Percentiles rank a stretch among this genome's conserved stretches.
These are phyloP conservation scores for Elgaria multicarinata DNA, from an alignment of 2,113 vertebrate species.

Conservation along the genomic window DNA sequence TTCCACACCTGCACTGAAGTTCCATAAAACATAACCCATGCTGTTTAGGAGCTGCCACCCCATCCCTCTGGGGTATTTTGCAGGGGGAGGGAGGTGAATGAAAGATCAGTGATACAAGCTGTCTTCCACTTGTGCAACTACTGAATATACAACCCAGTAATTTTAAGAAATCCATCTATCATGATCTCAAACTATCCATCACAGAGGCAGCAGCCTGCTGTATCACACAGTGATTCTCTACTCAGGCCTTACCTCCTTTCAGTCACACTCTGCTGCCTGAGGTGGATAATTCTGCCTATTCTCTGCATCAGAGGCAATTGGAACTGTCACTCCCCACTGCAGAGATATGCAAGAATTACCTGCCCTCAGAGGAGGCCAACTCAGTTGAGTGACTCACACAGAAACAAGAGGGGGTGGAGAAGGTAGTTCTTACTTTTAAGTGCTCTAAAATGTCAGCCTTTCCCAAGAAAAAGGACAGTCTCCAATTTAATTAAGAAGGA, in stretches of 20 bases:
- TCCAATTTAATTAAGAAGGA: background rate
- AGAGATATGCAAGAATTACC: background rate
- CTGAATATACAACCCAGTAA: background rate
- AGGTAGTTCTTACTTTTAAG: background rate
- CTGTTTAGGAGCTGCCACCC: background rate
- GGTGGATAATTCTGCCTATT: background rate
- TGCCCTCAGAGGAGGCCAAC: background rate
- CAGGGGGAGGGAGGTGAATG: no score
- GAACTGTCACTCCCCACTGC: background rate
- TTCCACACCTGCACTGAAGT: background rate
- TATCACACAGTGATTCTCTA: background rate
- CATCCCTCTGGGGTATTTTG: background rate
- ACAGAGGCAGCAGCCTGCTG: background rate
- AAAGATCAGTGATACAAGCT: no score
- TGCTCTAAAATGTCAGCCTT: no score
- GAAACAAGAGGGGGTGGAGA: no score
- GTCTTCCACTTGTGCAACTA: no score
- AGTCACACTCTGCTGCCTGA: background rate
- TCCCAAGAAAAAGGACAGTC: background rate
- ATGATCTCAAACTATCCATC: background rate
- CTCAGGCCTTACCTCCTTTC: background rate
- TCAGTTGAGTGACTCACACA: background rate
- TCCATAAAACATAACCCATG: background rate
- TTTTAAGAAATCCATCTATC: background rate
- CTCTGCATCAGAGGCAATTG: background rate